Evolutionary conservation across 1,140 invertebrate genomes (phyloP), one percentile per base, ranked within the genome.

Genomic region (Rhagoletis pomonella): DNA sequence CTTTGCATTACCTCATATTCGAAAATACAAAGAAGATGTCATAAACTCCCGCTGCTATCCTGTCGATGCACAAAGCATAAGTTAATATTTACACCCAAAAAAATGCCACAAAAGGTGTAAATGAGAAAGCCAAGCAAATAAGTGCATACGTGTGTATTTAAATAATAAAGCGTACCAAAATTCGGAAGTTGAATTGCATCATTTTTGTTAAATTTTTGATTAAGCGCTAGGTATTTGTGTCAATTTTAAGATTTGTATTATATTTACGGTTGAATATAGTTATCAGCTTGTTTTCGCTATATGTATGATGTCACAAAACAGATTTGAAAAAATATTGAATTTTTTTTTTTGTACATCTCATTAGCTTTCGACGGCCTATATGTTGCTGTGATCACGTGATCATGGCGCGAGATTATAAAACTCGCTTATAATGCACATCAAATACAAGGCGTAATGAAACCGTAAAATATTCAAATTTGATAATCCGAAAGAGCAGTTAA

Each of bases 301-400:
- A 6, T 19, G 65, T 67, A 6, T 19, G 65, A 12, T 67, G 65
- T 67, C 29, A 67, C 29, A 67, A 10, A 29, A 9, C 2, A 19
- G 12, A 14, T 64, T 64, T 1, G 62, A 9, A 19, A 19, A 19
- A 6, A 6, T 9, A 9, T 64, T 64, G 62, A 64, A 17, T 17
- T 64, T 4, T 29, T 64, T 4, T 29, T 64, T 64, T 4, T 19
- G 29, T 19, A 64, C n/a, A 19, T 19, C 29, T 4, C 59, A 17
- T 17, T 60, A 17, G 59, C 59, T 9, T 17, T 60, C 59, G 62
- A 59, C 6, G 12, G 39, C 29, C 62, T 64, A 64, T 12, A 6
- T 10, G 65, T 29, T 39, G 65, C 60, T 62, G 60, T 62, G 60
- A 39, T 67, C 65, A 67, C 65, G 65, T 67, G 65, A 42, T 29